phyloP scores from a whole-genome alignment of 2,888 invertebrate genomes.

The Silvanus unidentatus region DNA sequence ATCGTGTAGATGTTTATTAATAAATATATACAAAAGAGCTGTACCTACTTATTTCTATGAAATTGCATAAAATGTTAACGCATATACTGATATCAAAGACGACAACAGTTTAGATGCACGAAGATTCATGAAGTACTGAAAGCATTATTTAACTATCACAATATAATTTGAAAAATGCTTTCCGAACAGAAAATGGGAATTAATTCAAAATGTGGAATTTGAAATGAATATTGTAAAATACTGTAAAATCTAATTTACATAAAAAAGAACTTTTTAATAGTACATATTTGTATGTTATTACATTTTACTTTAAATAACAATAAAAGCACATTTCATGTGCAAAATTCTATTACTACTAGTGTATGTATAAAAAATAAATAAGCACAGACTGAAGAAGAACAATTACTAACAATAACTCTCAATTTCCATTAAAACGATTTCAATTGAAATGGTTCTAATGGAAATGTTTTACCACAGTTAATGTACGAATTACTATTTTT shows the following conservation, averaged over 20 bases:
- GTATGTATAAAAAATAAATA: conserved; percentile 5
- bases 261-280: no score
- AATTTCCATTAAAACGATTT: conserved; percentile 22
- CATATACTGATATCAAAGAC: background rate
- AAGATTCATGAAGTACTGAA: no score
- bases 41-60: conserved; percentile 5
- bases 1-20: conserved; percentile 1
- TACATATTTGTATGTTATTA: no score
- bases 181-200: no score
- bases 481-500: conserved; percentile 28
- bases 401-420: background rate
- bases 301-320: conserved; percentile 2
- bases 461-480: conserved; percentile 30
- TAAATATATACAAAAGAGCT: conserved; percentile 7
- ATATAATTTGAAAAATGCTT: no score
- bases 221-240: conserved; percentile 1
- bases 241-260: background rate
- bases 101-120: no score
- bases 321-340: conserved; percentile 5
- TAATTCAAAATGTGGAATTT: no score
- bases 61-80: conserved; percentile 2
- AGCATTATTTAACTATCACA: no score
- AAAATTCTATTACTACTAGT: background rate
- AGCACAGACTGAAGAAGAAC: conserved; percentile 4
- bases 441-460: conserved; percentile 24